Conservation (phyloP, 2,888 invertebrate species). For the Amblyjoppa proteus region DNA sequence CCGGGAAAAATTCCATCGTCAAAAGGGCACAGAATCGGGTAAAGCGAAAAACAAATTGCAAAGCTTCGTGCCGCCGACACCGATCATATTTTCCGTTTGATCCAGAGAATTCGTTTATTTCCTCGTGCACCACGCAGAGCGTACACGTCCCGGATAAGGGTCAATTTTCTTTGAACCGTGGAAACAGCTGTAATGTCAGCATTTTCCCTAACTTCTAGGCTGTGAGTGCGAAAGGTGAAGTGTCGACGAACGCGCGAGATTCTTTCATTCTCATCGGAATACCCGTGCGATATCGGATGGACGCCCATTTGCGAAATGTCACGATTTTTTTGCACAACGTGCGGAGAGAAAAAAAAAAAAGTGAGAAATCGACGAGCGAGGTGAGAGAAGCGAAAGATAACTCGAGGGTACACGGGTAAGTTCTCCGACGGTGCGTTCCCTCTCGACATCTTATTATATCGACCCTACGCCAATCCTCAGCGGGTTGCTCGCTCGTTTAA, state of each 20-base stretch:
- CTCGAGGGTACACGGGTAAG: conserved; percentile 15
- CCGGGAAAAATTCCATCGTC: conserved; percentile 40
- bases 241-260: conserved; percentile 26
- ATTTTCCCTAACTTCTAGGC: not conserved
- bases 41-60: not conserved
- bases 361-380: not conserved
- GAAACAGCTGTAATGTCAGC: not conserved
- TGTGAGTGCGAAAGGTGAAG: conserved; percentile 23
- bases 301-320: conserved; percentile 20
- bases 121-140: not conserved
- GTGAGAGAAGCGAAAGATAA: conserved; percentile 14
- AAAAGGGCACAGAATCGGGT: not conserved
- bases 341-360: not conserved
- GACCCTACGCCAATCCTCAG: not conserved
- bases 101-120: not conserved
- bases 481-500: conserved; percentile 29
- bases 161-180: not conserved
- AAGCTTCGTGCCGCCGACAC: not conserved
- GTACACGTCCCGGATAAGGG: not conserved
- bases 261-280: conserved; percentile 8
- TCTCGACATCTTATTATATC: conserved; percentile 29
- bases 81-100: not conserved
- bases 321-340: conserved; percentile 3
- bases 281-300: not conserved
- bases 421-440: not conserved